A percentile compares a stretch with the other conserved stretches of the same genome.
These are phyloP conservation scores for Hanleya hanleyi DNA, from an alignment of 2,888 invertebrate species.

Conservation along the genomic window DNA sequence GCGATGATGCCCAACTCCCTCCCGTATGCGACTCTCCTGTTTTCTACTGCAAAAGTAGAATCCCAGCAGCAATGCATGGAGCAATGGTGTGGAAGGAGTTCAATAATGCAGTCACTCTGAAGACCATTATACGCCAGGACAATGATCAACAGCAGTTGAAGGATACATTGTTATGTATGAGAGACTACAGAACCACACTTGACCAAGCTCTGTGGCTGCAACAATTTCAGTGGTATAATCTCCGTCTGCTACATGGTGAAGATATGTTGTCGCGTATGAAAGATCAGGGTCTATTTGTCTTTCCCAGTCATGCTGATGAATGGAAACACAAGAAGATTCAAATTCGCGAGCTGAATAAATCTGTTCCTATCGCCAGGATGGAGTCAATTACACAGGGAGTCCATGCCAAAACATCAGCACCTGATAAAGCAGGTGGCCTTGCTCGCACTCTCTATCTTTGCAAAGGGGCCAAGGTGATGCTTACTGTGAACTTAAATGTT, in stretches of 20 bases:
- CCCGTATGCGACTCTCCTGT: not conserved
- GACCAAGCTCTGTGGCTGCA: constrained; percentile 13
- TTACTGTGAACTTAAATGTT: constrained; percentile 34
- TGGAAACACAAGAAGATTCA: constrained; percentile 31
- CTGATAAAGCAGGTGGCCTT: constrained; percentile 33
- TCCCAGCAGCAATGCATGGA: not conserved
- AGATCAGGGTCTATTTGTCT: constrained; percentile 22
- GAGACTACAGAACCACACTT: not conserved
- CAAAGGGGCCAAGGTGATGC: constrained; percentile 35
- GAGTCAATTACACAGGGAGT: constrained; percentile 15
- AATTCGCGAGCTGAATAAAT: constrained; percentile 20
- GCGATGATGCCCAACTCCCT: constrained; percentile 22
- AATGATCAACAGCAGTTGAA: not conserved
- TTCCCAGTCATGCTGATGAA: constrained; percentile 5
- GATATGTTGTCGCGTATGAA: constrained; percentile 10
- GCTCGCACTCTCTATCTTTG: constrained; percentile 23
- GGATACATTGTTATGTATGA: not conserved
- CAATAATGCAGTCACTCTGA: not conserved
- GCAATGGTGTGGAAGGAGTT: not conserved
- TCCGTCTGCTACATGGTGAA: constrained; percentile 12
- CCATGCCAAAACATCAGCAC: constrained; percentile 22
- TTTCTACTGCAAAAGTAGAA: not conserved
- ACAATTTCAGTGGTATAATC: constrained; percentile 8
- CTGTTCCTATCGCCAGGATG: constrained; percentile 32
- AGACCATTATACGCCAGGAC: not conserved